Conservation (phyloP, 2,888 invertebrate species). For the Junonia oenone region DNA sequence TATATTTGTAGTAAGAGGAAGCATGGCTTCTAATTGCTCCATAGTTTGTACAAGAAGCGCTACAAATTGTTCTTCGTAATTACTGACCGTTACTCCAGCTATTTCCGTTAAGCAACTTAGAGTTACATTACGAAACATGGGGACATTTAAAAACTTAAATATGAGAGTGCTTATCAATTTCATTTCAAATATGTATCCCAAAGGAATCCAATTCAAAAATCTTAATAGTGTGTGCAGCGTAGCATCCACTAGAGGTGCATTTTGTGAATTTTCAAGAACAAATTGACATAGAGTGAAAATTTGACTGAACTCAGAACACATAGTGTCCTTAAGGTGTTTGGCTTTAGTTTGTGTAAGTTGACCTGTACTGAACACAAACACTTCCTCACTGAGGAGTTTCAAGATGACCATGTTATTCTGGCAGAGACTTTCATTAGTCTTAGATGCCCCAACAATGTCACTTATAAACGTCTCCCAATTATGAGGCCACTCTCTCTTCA, state of each 20-base stretch:
- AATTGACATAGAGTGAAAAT: slow-evolving; percentile 98
- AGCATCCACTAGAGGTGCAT: slow-evolving; percentile 96
- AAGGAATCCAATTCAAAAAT: slow-evolving; percentile 99
- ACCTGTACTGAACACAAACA: slow-evolving; percentile 98
- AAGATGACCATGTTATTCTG: slow-evolving; percentile 99
- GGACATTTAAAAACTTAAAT: slow-evolving; percentile 97
- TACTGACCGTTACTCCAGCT: slow-evolving; percentile 92
- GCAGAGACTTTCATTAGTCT: slow-evolving; percentile 98
- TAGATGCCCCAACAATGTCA: slow-evolving; percentile 99
- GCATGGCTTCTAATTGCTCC: slow-evolving; percentile 94
- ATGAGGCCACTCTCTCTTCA: slow-evolving; percentile 99
- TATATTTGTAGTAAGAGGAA: slow-evolving; percentile 94
- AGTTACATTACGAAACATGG: slow-evolving; percentile 98
- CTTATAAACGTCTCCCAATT: slow-evolving; percentile 99
- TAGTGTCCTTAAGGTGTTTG: slow-evolving; percentile 98
- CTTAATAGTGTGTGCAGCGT: slow-evolving; percentile 97
- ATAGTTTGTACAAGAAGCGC: slow-evolving; percentile 94
- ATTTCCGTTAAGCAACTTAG: slow-evolving; percentile 99
- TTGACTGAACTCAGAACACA: slow-evolving; percentile 99
- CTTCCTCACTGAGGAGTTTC: slow-evolving; percentile 98
- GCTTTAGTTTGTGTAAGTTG: slow-evolving; percentile 99
- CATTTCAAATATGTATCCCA: slow-evolving; percentile 99
- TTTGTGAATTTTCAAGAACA: slow-evolving; percentile 98
- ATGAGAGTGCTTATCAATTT: slow-evolving; percentile 96
- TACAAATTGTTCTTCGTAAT: slow-evolving; percentile 96